Percentiles rank a stretch among this genome's conserved stretches.
Evolutionary conservation across 2,797 vertebrate species (phyloP).

Genomic region (Hydrophis major): DNA sequence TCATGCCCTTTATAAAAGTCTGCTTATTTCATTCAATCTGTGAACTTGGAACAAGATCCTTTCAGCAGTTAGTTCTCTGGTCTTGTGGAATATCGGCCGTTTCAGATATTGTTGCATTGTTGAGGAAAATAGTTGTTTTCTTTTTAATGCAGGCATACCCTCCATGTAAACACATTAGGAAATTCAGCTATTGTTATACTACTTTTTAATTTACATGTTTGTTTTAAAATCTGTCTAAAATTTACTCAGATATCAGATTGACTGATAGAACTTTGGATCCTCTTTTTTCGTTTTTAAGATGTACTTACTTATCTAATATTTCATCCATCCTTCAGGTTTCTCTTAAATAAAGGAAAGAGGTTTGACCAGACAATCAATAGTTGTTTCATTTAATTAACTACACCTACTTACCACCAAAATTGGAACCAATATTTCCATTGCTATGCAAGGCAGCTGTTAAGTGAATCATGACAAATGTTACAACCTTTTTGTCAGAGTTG

Average conservation of each 20-base stretch:
- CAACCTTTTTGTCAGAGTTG: too few species aligned
- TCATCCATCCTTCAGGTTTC: background rate
- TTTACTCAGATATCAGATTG: background rate
- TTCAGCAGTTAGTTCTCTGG: background rate
- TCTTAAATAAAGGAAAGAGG: background rate
- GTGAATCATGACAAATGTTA: too few species aligned
- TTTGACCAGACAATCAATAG: background rate
- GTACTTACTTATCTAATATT: background rate
- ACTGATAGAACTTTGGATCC: background rate
- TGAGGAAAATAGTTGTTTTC: background rate
- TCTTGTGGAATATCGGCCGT: background rate
- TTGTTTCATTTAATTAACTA: background rate
- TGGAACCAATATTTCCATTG: background rate
- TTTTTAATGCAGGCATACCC: background rate
- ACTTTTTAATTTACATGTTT: background rate
- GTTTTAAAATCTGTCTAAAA: background rate
- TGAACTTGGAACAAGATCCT: background rate
- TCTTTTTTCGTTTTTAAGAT: background rate
- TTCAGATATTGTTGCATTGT: background rate
- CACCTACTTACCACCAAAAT: background rate
- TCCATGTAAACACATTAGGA: background rate
- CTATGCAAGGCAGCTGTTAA: too few species aligned
- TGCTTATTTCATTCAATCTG: background rate
- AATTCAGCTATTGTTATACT: background rate
- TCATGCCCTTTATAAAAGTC: background rate